Evolutionary conservation across 92 coral and sea anemone species (phyloP).

Genomic region (Heliopora coerulea): DNA sequence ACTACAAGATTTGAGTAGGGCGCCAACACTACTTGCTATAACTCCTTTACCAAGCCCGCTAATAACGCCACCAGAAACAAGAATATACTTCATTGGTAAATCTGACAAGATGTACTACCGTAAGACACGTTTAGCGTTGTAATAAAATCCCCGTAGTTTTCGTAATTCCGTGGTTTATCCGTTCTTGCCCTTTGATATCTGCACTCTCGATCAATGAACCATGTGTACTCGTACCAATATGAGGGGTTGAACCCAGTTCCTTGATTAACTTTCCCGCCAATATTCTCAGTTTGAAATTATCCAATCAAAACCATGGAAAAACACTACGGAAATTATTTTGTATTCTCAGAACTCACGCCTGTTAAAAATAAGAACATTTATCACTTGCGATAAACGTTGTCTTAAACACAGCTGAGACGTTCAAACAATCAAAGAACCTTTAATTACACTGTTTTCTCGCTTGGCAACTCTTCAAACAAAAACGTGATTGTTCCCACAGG

Average conservation of each 20-base stretch:
- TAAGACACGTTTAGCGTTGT: not conserved
- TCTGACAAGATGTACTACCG: not conserved
- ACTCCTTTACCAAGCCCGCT: constrained; percentile 99
- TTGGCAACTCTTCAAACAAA: too few species aligned
- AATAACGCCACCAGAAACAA: constrained; percentile 96
- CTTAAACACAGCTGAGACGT: too few species aligned
- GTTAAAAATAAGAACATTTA: too few species aligned
- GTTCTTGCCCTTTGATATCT: too few species aligned
- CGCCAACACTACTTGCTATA: constrained; percentile 90
- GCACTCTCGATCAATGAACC: not conserved
- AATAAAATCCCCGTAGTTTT: not conserved
- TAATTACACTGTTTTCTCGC: too few species aligned
- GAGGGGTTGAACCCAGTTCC: not conserved
- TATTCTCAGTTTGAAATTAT: not conserved
- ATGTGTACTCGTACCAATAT: not conserved
- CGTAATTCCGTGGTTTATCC: too few species aligned
- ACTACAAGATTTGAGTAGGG: constrained; percentile 84
- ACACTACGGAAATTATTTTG: too few species aligned
- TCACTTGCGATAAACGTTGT: too few species aligned
- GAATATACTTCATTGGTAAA: constrained; percentile 78
- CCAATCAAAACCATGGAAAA: not conserved
- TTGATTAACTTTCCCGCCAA: constrained; percentile 11
- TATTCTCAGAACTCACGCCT: too few species aligned
- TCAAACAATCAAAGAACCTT: too few species aligned
- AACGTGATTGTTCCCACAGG: too few species aligned